These are phyloP conservation scores for Megalopta genalis DNA, from an alignment of 1,140 invertebrate species.

Conservation along the genomic window DNA sequence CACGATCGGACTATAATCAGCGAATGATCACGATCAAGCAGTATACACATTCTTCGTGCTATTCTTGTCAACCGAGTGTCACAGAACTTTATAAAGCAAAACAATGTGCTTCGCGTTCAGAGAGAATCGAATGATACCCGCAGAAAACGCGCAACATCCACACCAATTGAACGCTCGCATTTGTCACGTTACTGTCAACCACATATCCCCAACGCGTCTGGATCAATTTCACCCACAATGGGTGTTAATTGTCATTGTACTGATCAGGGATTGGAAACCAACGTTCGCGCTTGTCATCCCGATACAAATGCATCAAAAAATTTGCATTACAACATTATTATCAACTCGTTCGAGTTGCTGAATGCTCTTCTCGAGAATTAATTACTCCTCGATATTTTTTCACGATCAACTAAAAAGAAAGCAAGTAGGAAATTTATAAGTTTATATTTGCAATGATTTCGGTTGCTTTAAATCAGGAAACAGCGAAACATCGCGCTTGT, in stretches of 20 bases:
- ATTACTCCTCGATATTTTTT: too few relatives aligned
- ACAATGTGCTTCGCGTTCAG: background rate
- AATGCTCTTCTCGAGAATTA: too few relatives aligned
- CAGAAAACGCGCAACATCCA: background rate
- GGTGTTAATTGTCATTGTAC: background rate
- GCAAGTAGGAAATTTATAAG: too few relatives aligned
- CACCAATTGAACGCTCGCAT: background rate
- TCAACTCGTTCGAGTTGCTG: too few relatives aligned
- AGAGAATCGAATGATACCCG: background rate
- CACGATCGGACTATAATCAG: too few relatives aligned
- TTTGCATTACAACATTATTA: too few relatives aligned
- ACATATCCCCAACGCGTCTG: background rate
- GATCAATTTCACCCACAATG: background rate
- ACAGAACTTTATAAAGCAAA: slow-evolving; percentile 5
- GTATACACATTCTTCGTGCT: background rate
- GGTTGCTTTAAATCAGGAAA: too few relatives aligned
- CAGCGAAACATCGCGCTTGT: too few relatives aligned
- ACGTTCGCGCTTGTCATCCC: too few relatives aligned
- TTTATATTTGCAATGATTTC: too few relatives aligned
- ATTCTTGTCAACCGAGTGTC: background rate
- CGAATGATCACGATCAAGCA: slow-evolving; percentile 1
- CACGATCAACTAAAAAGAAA: too few relatives aligned
- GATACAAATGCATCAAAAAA: too few relatives aligned
- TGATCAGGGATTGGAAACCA: background rate
- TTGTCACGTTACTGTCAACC: background rate